phyloP scores from a whole-genome alignment of 1,140 invertebrate genomes.

The Bombus fervidus region DNA sequence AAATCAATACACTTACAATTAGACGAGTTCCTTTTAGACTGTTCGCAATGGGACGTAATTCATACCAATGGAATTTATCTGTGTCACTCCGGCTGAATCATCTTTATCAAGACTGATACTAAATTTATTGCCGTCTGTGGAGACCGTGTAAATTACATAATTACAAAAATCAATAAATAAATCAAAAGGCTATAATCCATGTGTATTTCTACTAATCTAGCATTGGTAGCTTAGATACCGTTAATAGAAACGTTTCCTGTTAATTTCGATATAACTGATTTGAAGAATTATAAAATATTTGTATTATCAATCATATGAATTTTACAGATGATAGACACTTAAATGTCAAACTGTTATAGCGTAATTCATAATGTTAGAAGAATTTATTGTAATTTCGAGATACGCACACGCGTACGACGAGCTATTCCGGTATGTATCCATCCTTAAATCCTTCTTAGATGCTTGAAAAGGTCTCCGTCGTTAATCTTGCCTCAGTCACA shows the following conservation, averaged over 20 bases:
- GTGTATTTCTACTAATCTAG: not conserved
- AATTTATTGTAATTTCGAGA: not conserved
- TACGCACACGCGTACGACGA: not conserved
- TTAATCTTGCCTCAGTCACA: slow-evolving; percentile 68
- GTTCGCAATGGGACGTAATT: slow-evolving; percentile 13
- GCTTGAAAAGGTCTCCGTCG: slow-evolving; percentile 49
- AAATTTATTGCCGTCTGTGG: not conserved
- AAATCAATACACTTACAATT: slow-evolving; percentile 35
- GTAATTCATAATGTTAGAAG: not conserved
- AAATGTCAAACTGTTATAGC: not conserved
- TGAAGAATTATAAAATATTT: not conserved
- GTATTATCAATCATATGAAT: not conserved
- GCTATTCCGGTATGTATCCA: slow-evolving; percentile 2
- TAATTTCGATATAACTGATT: not conserved
- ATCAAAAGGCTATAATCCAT: not conserved
- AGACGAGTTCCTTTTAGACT: not conserved
- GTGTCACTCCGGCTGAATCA: not conserved
- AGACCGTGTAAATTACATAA: not conserved
- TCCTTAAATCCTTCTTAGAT: slow-evolving; percentile 50
- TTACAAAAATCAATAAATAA: not conserved
- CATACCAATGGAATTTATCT: slow-evolving; percentile 8
- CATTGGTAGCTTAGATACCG: not conserved
- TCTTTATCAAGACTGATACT: not conserved
- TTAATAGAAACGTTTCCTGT: not conserved
- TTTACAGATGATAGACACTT: not conserved